Conservation (phyloP, 2,797 vertebrate genomes). For the Pempheris klunzingeri region DNA sequence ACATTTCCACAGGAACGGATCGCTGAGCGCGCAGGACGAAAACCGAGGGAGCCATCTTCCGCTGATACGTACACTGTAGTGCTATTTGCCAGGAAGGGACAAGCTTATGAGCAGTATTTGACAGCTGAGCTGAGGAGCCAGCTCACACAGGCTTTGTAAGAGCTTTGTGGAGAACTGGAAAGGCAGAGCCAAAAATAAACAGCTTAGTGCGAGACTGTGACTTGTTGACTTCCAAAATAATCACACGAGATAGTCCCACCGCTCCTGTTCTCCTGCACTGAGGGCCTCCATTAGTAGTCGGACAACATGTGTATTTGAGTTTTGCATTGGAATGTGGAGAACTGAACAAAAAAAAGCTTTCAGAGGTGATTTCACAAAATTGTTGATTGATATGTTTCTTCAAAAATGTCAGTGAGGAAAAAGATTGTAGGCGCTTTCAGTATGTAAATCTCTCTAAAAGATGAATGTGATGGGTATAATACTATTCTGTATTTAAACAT, state of each 20-base stretch:
- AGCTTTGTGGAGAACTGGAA: constrained; percentile 65
- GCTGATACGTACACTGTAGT: constrained; percentile 32
- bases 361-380: background rate
- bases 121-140: constrained; percentile 53
- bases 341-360: background rate
- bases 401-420: background rate
- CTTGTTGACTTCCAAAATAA: constrained; percentile 58
- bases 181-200: constrained; percentile 71
- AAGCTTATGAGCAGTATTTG: constrained; percentile 33
- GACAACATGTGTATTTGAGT: background rate
- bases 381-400: too few relatives aligned
- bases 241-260: constrained; percentile 4
- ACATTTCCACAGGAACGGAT: constrained; percentile 31
- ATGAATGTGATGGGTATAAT: background rate
- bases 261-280: constrained; percentile 10
- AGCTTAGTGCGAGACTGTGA: constrained; percentile 55
- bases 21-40: background rate
- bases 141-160: constrained; percentile 67
- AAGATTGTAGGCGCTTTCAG: background rate
- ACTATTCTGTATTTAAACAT: too few relatives aligned
- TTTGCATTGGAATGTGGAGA: background rate
- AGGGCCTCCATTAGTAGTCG: background rate
- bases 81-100: constrained; percentile 43
- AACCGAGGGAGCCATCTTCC: constrained; percentile 33
- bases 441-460: background rate